phyloP scores from a whole-genome alignment of 2,797 vertebrate genomes.

The Labroides dimidiatus region DNA sequence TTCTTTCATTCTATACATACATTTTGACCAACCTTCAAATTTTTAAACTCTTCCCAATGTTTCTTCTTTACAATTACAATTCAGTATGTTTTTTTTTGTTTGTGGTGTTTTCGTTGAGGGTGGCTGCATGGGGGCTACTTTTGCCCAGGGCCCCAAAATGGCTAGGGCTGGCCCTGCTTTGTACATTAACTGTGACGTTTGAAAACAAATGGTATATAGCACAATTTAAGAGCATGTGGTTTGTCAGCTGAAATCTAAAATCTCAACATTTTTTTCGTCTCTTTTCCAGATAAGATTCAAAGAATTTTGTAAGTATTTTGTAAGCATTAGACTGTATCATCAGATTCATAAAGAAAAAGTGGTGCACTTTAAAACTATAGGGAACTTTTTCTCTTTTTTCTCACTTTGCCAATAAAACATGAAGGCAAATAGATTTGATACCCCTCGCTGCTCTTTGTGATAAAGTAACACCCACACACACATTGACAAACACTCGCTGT shows the following conservation, averaged over 20 bases:
- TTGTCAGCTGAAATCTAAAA: no score
- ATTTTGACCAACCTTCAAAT: no score
- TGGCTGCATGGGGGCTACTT: background rate
- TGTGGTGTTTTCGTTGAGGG: no score
- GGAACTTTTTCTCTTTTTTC: conserved; percentile 5
- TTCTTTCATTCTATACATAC: no score
- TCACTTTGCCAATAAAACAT: conserved; percentile 35
- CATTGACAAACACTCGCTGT: conserved; percentile 32
- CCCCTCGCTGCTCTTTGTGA: conserved; percentile 46
- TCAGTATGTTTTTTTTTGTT: no score
- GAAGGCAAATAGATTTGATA: conserved; percentile 57
- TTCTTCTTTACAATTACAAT: no score
- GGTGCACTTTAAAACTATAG: conserved; percentile 14
- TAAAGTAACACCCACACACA: conserved; percentile 28
- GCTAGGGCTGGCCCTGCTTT: background rate
- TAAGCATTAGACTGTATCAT: background rate
- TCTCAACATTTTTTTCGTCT: no score
- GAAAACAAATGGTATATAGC: background rate
- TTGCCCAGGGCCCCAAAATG: background rate
- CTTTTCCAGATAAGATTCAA: no score
- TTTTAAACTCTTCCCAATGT: no score
- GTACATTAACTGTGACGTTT: background rate
- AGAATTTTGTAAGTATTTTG: no score
- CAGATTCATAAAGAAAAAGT: background rate
- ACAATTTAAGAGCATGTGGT: background rate